Evolutionary conservation across 2,113 vertebrate genomes (phyloP), one percentile per base, ranked within the genome.

Genomic region (Callaeas wilsoni): DNA sequence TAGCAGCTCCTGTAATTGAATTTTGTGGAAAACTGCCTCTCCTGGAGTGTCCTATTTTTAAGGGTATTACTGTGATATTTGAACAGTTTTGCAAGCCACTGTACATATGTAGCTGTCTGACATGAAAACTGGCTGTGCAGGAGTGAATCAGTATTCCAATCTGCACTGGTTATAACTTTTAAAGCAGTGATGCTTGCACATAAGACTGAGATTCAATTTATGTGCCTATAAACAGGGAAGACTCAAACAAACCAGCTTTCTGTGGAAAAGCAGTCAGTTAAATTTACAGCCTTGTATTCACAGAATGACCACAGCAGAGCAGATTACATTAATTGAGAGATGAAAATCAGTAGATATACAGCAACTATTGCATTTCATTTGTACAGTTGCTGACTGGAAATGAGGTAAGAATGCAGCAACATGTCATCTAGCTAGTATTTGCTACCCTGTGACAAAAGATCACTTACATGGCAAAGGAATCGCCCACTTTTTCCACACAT

Each of bases 301-400:
- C 13, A 63, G 29, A 86, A 89, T 73, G 80, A 91, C 55, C 94
- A 55, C 82, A 90, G 86, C 90, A 84, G 68, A 90, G 69, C 78
- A 94, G 93, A 82, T 46, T 62, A 39, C 59, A 90, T 90, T 87
- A 88, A 94, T 95, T 94, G 93, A 65, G 59, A 90, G 53, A 82
- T 44, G 52, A 90, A 87, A 85, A 89, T 59, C 74, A 21, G 55
- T 30, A 75, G 52, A 87, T 80, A 56, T 49, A 64, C 16, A 83
- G 59, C 33, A 85, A 37, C 42, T 77, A 80, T 55, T 85, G 59
- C 30, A 32, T 79, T 87, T 95, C 35, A 52, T 50, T 64, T 46
- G 13, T 77, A 65, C 49, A 84, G 9, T 13, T 64, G 37, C 69
- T 87, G 52, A 23, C 33, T 68, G 70, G 65, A 73, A 94, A 79